Percentiles rank a stretch among this genome's conserved stretches.
Evolutionary conservation across 2,113 vertebrate genomes (phyloP).

Genomic region (Cyanoramphus novaezelandiae): DNA sequence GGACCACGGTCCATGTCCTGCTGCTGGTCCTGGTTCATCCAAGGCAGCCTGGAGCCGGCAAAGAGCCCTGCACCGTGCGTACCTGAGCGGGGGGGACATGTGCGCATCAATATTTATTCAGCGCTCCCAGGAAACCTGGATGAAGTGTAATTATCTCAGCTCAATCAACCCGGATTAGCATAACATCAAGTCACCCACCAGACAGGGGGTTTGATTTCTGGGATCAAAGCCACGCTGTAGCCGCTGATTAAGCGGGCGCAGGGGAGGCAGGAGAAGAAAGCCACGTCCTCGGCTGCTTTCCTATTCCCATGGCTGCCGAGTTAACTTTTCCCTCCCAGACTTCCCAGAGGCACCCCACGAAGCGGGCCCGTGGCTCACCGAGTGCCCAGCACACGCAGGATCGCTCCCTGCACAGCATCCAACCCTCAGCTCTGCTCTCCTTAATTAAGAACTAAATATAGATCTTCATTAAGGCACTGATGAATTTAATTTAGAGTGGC

Average conservation of each 20-base stretch:
- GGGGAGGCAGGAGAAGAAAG: slow-evolving; percentile 7
- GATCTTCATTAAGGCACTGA: slow-evolving; percentile 83
- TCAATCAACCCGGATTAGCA: slow-evolving; percentile 76
- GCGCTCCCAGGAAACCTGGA: slow-evolving; percentile 74
- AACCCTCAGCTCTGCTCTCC: slow-evolving; percentile 60
- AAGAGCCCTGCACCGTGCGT: background rate
- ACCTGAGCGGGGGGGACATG: slow-evolving; percentile 67
- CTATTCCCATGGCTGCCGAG: background rate
- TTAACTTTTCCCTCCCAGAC: background rate
- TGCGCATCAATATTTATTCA: slow-evolving; percentile 76
- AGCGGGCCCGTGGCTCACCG: rapidly evolving
- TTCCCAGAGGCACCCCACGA: rapidly evolving
- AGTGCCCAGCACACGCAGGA: background rate
- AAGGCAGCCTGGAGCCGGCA: background rate
- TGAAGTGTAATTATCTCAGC: slow-evolving; percentile 77
- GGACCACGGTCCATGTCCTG: background rate
- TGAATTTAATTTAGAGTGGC: slow-evolving; percentile 82
- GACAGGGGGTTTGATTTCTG: slow-evolving; percentile 67
- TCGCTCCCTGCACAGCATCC: background rate
- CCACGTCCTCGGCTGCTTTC: background rate
- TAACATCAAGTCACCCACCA: slow-evolving; percentile 70
- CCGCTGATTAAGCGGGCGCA: slow-evolving; percentile 38
- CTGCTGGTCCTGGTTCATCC: rapidly evolving
- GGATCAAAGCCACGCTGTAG: slow-evolving; percentile 70
- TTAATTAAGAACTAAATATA: slow-evolving; percentile 81